phyloP scores from a whole-genome alignment of 1,140 invertebrate species.

The Sitobion miscanthi region DNA sequence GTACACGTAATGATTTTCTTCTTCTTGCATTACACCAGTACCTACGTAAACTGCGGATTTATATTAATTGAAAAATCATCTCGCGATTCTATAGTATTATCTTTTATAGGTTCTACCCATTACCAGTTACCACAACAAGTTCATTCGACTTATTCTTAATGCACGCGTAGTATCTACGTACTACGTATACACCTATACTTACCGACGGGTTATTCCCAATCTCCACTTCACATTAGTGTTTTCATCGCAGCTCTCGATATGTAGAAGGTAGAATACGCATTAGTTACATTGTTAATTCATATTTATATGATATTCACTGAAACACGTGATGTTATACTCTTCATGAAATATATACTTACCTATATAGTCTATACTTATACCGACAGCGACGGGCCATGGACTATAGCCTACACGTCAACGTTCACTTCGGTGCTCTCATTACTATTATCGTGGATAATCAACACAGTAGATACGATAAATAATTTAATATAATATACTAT shows the following conservation, averaged over 20 bases:
- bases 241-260: background rate
- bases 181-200: background rate
- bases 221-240: background rate
- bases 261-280: too few relatives aligned
- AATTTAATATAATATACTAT: too few relatives aligned
- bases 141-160: background rate
- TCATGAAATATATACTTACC: too few relatives aligned
- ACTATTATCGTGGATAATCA: background rate
- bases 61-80: background rate
- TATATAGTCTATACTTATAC: too few relatives aligned
- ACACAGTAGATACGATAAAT: background rate
- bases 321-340: too few relatives aligned
- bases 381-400: too few relatives aligned
- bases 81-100: background rate
- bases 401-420: background rate
- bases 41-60: background rate
- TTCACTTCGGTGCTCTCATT: background rate
- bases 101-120: background rate
- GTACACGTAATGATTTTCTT: background rate
- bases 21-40: background rate
- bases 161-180: background rate
- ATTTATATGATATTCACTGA: too few relatives aligned
- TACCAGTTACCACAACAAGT: background rate
- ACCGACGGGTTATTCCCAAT: background rate
- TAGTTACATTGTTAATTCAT: too few relatives aligned